Conservation (phyloP, 2,888 invertebrate genomes). For the Volucella zonaria region DNA sequence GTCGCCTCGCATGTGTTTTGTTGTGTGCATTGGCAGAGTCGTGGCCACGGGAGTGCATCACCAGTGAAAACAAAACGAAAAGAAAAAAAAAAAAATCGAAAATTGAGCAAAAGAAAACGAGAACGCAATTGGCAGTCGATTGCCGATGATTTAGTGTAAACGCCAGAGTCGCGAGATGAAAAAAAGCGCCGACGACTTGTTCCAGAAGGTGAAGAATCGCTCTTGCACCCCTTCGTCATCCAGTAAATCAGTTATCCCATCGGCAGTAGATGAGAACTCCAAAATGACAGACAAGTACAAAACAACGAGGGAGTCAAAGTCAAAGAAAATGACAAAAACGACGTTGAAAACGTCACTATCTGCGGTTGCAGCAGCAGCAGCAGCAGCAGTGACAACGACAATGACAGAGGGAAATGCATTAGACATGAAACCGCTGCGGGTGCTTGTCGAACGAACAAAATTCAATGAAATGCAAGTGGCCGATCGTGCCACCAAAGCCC, state of each 20-base stretch:
- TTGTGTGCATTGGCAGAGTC: not conserved
- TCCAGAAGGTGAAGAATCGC: constrained; percentile 15
- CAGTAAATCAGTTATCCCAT: not conserved
- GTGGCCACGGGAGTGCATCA: too few species aligned
- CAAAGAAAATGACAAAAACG: not conserved
- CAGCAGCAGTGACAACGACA: too few species aligned
- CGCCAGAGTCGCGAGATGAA: constrained; percentile 17
- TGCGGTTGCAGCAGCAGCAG: not conserved
- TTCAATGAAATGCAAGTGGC: constrained; percentile 57
- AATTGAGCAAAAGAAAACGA: not conserved
- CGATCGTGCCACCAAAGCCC: not conserved
- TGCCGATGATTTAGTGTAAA: constrained; percentile 42
- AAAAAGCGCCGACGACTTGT: not conserved
- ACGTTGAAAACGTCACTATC: not conserved
- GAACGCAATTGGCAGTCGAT: constrained; percentile 19
- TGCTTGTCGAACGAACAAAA: constrained; percentile 63
- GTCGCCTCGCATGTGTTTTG: constrained; percentile 33
- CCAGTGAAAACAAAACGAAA: too few species aligned
- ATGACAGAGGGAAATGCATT: not conserved
- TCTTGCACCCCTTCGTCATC: not conserved
- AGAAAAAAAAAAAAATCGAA: not conserved
- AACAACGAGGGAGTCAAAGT: not conserved
- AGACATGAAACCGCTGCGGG: constrained; percentile 56
- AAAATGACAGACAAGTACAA: constrained; percentile 34
- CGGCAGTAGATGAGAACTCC: constrained; percentile 51